Evolutionary conservation across 1,140 invertebrate genomes (phyloP).

Genomic region (Drosophila ambigua): DNA sequence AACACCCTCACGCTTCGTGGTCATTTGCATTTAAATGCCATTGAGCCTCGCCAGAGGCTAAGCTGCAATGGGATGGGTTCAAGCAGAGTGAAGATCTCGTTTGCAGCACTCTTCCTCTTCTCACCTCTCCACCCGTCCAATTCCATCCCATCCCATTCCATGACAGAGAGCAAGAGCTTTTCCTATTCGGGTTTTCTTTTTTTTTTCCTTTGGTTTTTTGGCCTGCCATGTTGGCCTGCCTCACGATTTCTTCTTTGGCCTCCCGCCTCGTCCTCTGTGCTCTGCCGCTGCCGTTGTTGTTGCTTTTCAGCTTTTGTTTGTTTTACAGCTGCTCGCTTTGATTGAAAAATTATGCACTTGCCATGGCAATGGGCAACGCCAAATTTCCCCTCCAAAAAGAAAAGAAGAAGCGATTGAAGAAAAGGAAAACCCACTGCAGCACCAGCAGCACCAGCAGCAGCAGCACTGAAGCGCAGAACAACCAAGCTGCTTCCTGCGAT

Average conservation of each 20-base stretch:
- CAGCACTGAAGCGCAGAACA: background rate
- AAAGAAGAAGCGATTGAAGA: constrained; percentile 25
- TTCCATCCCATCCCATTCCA: too few species aligned
- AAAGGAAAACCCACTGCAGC: constrained; percentile 38
- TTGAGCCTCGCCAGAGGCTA: constrained; percentile 30
- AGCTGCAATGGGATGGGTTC: constrained; percentile 3
- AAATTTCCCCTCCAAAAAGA: constrained; percentile 61
- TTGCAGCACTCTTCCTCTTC: constrained; percentile 47
- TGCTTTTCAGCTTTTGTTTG: constrained; percentile 56
- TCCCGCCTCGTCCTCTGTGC: background rate
- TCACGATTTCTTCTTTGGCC: constrained; percentile 42
- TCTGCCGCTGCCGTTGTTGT: too few species aligned
- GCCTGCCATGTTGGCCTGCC: constrained; percentile 40
- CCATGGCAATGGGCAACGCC: constrained; percentile 75
- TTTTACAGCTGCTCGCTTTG: constrained; percentile 78
- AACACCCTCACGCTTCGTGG: constrained; percentile 78
- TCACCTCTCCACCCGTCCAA: background rate
- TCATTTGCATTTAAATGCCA: constrained; percentile 80
- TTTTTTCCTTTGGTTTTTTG: constrained; percentile 2
- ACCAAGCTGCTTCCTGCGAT: constrained; percentile 5
- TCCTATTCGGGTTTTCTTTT: constrained; percentile 53
- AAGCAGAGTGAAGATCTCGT: constrained; percentile 45
- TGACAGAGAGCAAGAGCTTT: constrained; percentile 11
- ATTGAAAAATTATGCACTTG: constrained; percentile 82
- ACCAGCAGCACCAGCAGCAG: background rate